phyloP scores from a whole-genome alignment of 1,140 invertebrate species.

The Dysdera silvatica region DNA sequence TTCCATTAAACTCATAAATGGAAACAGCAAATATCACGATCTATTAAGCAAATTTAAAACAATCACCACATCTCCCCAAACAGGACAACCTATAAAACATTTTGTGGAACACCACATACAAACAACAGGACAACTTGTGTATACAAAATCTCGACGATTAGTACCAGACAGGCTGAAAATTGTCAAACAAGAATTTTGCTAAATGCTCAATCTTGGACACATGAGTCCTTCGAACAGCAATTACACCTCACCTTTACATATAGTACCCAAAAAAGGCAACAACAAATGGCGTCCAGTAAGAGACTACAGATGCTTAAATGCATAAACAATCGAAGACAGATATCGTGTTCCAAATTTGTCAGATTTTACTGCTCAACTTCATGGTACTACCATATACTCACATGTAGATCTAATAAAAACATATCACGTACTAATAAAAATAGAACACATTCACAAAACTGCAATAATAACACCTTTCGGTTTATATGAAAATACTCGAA shows the following conservation, averaged over 20 bases:
- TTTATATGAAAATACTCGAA: constrained; percentile 17
- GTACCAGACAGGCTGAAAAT: constrained; percentile 22
- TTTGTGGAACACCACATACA: constrained; percentile 11
- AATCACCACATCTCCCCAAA: too few species aligned
- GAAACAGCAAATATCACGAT: too few species aligned
- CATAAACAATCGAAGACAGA: constrained; percentile 26
- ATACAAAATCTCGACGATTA: background rate
- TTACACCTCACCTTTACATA: constrained; percentile 34
- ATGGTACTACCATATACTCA: constrained; percentile 9
- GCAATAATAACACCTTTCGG: constrained; percentile 22
- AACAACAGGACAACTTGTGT: constrained; percentile 15
- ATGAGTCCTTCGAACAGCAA: constrained; percentile 29
- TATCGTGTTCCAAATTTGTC: constrained; percentile 14
- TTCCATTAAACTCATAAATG: too few species aligned
- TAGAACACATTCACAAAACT: constrained; percentile 20
- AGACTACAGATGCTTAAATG: constrained; percentile 24
- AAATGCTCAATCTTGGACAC: constrained; percentile 12
- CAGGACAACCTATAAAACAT: constrained; percentile 8
- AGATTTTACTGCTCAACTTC: constrained; percentile 22
- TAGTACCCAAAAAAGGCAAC: constrained; percentile 29
- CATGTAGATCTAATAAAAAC: constrained; percentile 17
- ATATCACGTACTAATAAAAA: constrained; percentile 17
- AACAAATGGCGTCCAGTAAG: constrained; percentile 23
- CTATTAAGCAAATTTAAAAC: too few species aligned
- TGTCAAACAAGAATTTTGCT: too few species aligned